Evolutionary conservation across 2,797 vertebrate genomes (phyloP), one percentile per base, ranked within the genome.

Genomic region (Sebastiscus tertius): DNA sequence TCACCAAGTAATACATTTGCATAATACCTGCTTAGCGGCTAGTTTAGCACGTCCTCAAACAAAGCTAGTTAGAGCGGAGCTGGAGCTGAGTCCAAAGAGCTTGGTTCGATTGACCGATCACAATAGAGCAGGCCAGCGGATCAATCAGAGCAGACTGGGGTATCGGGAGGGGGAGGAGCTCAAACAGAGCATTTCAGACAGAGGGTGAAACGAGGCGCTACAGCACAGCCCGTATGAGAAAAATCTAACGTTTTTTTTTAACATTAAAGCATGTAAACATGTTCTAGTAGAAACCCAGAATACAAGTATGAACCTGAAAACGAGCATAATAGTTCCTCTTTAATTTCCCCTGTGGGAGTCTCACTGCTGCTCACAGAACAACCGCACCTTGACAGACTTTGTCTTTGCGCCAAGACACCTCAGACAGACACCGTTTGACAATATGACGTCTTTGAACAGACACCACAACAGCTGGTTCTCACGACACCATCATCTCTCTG

Each of bases 381-480:
- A 42, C 39, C 54, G 20, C 52, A 83, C 29, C 20, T 59, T 1
- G 0, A 27, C 34, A 1, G 4, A 63, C 46, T 59, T 55, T 77
- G 54, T 27, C 52, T 42, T 18, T 12, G 20, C 36, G 72, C 52
- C 62, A 72, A 64, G 12, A 22, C 0, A 3, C 2, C 49, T 20
- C 61, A 68, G 33, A 77, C 31, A 46, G 33, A 65, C 69, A 11
- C 14, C 8, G 14, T 77, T 33, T 75, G 33, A 78, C 26, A 67
- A 36, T 6, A 11, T 10, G 2, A 31, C 3, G 1, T 62, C 62
- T 76, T 66, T 62, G 5, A 73, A 33, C 42, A 24, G 73, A 75
- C 68, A 1, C 60, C 52, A 67, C 16, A 29, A 79, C 79, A 82
- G 66, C 65, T 58, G 73, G 59, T 86, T 89, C 84, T 82, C 84